Evolutionary conservation across 2,888 invertebrate species (phyloP).

Genomic region (Leistus spinibarbis): DNA sequence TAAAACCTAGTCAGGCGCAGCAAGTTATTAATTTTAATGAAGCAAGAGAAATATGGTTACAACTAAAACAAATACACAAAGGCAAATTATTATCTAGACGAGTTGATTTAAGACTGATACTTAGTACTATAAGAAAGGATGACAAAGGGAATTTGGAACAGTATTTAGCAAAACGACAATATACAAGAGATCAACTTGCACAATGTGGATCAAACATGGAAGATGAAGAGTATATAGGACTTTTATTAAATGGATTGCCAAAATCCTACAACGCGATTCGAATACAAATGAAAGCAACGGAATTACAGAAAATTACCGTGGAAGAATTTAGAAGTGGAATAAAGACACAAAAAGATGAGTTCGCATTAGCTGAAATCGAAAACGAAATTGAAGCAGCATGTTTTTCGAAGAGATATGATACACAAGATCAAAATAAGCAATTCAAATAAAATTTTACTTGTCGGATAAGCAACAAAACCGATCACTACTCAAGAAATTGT

Average conservation of each 20-base stretch:
- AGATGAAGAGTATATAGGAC: conserved; percentile 16
- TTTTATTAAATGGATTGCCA: conserved; percentile 9
- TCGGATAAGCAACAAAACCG: no score
- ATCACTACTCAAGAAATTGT: no score
- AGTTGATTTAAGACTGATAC: conserved; percentile 7
- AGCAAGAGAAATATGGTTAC: conserved; percentile 8
- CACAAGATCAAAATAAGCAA: no score
- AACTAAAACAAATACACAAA: conserved; percentile 15
- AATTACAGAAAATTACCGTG: not conserved
- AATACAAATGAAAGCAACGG: conserved; percentile 9
- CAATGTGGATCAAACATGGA: conserved; percentile 8
- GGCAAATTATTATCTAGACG: conserved; percentile 9
- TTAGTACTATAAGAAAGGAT: conserved; percentile 14
- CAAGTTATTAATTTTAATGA: conserved; percentile 21
- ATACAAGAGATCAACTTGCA: conserved; percentile 9
- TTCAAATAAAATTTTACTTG: no score
- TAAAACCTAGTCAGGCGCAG: conserved; percentile 13
- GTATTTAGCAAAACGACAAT: conserved; percentile 12
- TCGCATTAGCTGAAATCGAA: no score
- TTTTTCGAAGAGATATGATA: no score
- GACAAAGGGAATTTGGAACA: not conserved
- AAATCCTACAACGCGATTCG: conserved; percentile 8
- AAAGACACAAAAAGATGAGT: no score
- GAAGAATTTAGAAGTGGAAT: conserved; percentile 14
- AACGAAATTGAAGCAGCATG: no score